These are phyloP conservation scores for Calycopis cecrops DNA, from an alignment of 1,140 invertebrate genomes.

Conservation along the genomic window DNA sequence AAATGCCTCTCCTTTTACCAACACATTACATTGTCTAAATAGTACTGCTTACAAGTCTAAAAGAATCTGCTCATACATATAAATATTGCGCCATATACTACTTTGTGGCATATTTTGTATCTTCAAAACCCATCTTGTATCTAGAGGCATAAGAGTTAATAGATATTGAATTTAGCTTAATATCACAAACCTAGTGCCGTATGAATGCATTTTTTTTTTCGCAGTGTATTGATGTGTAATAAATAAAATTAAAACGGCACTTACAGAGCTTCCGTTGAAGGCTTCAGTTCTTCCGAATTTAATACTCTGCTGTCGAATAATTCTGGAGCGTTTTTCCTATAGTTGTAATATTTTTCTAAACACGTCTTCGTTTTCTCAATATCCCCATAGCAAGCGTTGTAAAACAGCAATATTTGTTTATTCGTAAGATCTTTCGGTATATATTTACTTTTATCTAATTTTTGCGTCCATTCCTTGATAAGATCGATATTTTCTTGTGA, in stretches of 20 bases:
- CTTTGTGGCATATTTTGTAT: too few species aligned
- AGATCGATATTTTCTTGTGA: conserved; percentile 52
- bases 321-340: conserved; percentile 75
- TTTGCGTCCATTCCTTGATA: conserved; percentile 52
- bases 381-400: conserved; percentile 77
- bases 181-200: too few species aligned
- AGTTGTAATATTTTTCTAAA: conserved; percentile 76
- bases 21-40: too few species aligned
- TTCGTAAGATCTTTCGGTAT: conserved; percentile 67
- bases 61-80: too few species aligned
- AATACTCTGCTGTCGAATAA: conserved; percentile 76
- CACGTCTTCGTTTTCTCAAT: conserved; percentile 75
- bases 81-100: too few species aligned
- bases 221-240: too few species aligned
- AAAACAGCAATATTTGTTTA: conserved; percentile 76
- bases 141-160: too few species aligned
- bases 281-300: conserved; percentile 43
- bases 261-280: conserved; percentile 67
- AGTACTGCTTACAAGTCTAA: too few species aligned
- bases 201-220: too few species aligned
- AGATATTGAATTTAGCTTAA: too few species aligned
- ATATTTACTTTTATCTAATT: conserved; percentile 64
- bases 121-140: too few species aligned
- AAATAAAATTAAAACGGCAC: conserved; percentile 30
- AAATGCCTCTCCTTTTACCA: too few species aligned